Evolutionary conservation across 1,140 invertebrate species (phyloP), one percentile per base, ranked within the genome.

Genomic region (Halyomorpha halys): DNA sequence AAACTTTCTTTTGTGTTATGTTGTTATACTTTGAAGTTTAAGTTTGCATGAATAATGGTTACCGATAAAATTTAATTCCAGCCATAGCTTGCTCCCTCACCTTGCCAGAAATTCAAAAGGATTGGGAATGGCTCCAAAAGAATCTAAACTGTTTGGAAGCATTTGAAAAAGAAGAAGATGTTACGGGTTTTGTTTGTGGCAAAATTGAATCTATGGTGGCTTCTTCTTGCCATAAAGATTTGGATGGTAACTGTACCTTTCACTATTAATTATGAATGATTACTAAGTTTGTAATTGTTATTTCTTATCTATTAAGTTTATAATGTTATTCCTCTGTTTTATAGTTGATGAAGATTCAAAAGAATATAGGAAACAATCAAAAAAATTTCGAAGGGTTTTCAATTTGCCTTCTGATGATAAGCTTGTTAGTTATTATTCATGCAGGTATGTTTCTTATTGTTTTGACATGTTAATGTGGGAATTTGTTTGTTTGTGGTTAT

Each of bases 181-280:
- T 94, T 27, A 94, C 91, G 59, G 90, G 94, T 68, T 98, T 96
- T 83, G 94, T 98, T 13, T 86, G 83, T 68, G 95, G 92, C 73
- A 98, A 99, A 84, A 92, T 99, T 65, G 88, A 97, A 74, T 97
- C 91, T 54, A 78, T 96, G 62, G 82, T 94, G 68, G 91, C 90
- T 18, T 86, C 79, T 65, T 56, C 60, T n/a, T 23, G 6, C 18
- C 30, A 66, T 53, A 63, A 63, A 59, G 18, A 15, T 19, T 47
- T 47, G 19, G n/a, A 44, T 18, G n/a, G 39, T n/a, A 13, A 18
- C 4, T 61, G n/a, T 44, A 61, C 44, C 3, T 19, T 39, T 39
- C 6, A 39, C 11, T 11, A 39, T 1, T 59, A 44, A 44, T 45
- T 59, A 19, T 21, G 14, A 6, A 4, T 44, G n/a, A 39, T 60